phyloP scores from a whole-genome alignment of 2,113 vertebrate species.

The Dasypus novemcinctus region DNA sequence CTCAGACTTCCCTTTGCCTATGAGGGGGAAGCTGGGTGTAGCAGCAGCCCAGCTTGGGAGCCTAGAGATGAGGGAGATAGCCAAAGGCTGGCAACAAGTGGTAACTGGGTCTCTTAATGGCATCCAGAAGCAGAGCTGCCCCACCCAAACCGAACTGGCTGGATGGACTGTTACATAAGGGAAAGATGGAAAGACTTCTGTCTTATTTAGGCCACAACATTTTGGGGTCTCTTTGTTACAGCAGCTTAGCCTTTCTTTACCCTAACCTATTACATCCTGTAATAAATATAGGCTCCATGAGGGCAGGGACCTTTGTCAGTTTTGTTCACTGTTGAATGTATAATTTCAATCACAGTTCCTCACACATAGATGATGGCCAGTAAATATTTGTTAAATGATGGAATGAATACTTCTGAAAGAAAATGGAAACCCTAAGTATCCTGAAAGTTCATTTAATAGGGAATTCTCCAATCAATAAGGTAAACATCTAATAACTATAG shows the following conservation, averaged over 20 bases:
- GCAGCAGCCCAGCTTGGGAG: neutral
- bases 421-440: neutral
- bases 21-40: neutral
- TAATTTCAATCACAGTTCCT: neutral
- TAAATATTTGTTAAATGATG: neutral
- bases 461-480: neutral
- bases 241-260: neutral
- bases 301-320: neutral
- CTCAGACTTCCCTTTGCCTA: neutral
- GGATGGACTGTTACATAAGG: neutral
- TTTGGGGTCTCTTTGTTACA: neutral
- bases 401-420: neutral
- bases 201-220: no score
- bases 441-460: neutral
- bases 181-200: neutral
- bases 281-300: neutral
- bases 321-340: neutral
- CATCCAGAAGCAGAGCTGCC: neutral
- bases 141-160: no score
- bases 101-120: neutral
- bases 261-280: no score
- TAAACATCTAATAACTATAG: neutral
- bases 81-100: neutral
- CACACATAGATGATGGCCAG: neutral
- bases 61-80: neutral